These are phyloP conservation scores for Archaeoteleia sp. DNA, from an alignment of 2,888 invertebrate genomes.

Conservation along the genomic window DNA sequence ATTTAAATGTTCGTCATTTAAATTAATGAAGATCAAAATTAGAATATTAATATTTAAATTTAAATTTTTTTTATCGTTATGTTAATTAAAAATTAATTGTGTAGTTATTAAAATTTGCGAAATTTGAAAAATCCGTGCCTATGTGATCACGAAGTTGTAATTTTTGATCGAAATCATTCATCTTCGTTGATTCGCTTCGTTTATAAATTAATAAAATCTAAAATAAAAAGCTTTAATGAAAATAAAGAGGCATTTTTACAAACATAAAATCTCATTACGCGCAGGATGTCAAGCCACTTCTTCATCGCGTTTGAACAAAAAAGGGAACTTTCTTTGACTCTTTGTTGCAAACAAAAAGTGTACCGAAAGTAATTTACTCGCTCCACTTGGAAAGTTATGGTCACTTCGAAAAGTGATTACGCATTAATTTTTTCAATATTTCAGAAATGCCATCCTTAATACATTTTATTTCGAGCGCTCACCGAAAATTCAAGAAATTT, in stretches of 20 bases:
- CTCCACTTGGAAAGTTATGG: constrained; percentile 2
- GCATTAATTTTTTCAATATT: no score
- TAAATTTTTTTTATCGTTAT: no score
- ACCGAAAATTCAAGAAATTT: no score
- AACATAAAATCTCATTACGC: constrained; percentile 8
- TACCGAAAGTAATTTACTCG: constrained; percentile 4
- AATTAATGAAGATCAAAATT: no score
- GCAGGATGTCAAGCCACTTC: constrained; percentile 2
- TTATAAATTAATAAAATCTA: background rate
- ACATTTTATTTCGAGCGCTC: no score
- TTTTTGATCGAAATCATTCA: background rate
- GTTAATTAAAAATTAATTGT: no score
- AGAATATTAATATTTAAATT: no score
- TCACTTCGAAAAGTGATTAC: background rate
- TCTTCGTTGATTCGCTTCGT: background rate
- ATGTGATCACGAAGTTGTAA: background rate
- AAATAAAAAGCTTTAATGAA: background rate
- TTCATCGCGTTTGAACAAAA: background rate
- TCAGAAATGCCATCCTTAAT: no score
- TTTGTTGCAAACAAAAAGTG: constrained; percentile 3
- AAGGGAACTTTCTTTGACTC: constrained; percentile 1
- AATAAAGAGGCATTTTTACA: constrained; percentile 2
- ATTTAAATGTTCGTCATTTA: no score
- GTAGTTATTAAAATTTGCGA: no score
- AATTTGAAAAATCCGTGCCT: no score